These are phyloP conservation scores for Orthonevra nobilis DNA, from an alignment of 2,888 invertebrate species.

Conservation along the genomic window DNA sequence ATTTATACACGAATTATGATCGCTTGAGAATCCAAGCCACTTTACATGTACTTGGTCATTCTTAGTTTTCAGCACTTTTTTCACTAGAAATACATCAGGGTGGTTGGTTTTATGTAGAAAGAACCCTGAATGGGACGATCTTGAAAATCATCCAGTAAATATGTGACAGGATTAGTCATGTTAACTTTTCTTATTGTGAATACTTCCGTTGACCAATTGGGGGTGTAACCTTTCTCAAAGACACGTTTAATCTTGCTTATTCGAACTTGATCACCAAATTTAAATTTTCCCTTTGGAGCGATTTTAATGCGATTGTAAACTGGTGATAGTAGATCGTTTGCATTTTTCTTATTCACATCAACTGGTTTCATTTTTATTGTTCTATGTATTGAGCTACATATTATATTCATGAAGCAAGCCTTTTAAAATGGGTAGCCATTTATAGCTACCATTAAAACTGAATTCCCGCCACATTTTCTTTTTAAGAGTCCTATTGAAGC, in stretches of 20 bases:
- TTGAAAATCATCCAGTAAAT: conserved; percentile 71
- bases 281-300: conserved; percentile 60
- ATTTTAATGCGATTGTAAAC: conserved; percentile 51
- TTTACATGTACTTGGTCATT: background rate
- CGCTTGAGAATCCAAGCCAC: background rate
- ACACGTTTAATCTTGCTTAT: conserved; percentile 55
- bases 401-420: conserved; percentile 71
- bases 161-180: background rate
- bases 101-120: conserved; percentile 74
- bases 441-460: conserved; percentile 66
- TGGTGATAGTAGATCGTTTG: conserved; percentile 38
- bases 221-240: conserved; percentile 1
- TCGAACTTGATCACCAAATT: conserved; percentile 71
- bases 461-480: conserved; percentile 65
- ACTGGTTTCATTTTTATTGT: conserved; percentile 71
- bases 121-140: conserved; percentile 73
- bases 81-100: background rate
- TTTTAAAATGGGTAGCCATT: conserved; percentile 63
- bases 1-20: too few relatives aligned
- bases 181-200: background rate
- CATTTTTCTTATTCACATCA: conserved; percentile 62
- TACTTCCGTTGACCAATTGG: conserved; percentile 5
- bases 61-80: background rate
- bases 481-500: conserved; percentile 67
- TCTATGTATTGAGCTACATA: conserved; percentile 67